Evolutionary conservation across 2,113 vertebrate genomes (phyloP), one percentile per base, ranked within the genome.

Genomic region (Plectropomus leopardus): DNA sequence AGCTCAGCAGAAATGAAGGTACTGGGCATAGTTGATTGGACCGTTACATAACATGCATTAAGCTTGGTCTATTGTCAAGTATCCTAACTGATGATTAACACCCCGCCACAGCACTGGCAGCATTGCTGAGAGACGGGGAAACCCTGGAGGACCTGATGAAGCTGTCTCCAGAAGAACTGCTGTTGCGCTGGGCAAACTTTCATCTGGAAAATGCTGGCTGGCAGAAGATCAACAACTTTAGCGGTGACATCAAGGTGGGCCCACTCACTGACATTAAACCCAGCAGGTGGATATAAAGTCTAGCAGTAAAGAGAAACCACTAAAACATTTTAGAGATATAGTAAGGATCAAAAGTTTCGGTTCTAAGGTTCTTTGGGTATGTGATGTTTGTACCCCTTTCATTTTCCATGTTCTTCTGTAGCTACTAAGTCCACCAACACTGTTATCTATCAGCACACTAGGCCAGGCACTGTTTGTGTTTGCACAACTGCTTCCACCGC

Each of bases 1-100:
- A 99, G 83, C 96, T 99, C 83, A 99, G 97, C 94, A 96, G 96
- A 82, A 99, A 99, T n/a, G 98, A 99, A 96, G 98, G 98, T 99
- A 83, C n/a, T 4, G 26, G 24, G 4, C 40, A 26, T 13, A 19
- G 14, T 17, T 24, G 8, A 28, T 10, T 23, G 19, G 3, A 17
- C 10, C 14, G 3, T 24, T 50, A 23, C 19, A 8, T 8, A 67
- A 71, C 5, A 30, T 21, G 13, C 44, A 4, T 70, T 69, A 7
- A 83, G 34, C 34, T 1, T 51, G 26, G 45, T 76, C 48, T 66
- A 28, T 78, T 72, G 40, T 79, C 15, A 59, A 67, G 48, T 26
- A 28, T 44, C n/a, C 72, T 65, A 65, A 76, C 84, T 82, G 64
- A 78, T 47, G 21, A 48, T 85, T 58, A 70, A 61, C 30, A 5